These are phyloP conservation scores for Synergus umbraculus DNA, from an alignment of 2,888 invertebrate genomes.

Conservation along the genomic window DNA sequence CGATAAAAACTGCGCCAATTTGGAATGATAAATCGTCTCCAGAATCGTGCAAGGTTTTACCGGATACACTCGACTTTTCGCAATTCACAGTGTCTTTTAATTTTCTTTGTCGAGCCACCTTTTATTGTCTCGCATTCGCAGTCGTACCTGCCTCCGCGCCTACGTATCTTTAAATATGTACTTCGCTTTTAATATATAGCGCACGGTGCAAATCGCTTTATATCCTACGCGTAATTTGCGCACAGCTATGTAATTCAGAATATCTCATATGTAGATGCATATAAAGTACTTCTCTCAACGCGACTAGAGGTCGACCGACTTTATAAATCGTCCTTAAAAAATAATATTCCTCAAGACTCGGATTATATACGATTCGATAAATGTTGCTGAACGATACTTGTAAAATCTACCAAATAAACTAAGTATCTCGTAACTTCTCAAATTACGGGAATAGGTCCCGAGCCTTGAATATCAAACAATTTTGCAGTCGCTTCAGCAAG, in stretches of 20 bases:
- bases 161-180: conserved; percentile 38
- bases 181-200: conserved; percentile 32
- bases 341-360: conserved; percentile 8
- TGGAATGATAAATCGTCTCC: conserved; percentile 30
- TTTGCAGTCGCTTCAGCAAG: neutral
- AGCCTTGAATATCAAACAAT: neutral
- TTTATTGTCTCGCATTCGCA: conserved; percentile 25
- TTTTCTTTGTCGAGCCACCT: conserved; percentile 19
- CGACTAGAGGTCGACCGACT: conserved; percentile 28
- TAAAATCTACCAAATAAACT: conserved; percentile 36
- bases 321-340: conserved; percentile 40
- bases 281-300: conserved; percentile 28
- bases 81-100: conserved; percentile 18
- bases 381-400: conserved; percentile 14
- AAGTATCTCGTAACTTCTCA: conserved; percentile 10
- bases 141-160: conserved; percentile 24
- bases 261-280: conserved; percentile 9
- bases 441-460: conserved; percentile 16
- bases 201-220: conserved; percentile 37
- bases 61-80: conserved; percentile 35
- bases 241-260: conserved; percentile 24
- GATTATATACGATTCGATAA: conserved; percentile 14
- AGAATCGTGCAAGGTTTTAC: neutral
- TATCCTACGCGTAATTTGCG: conserved; percentile 41
- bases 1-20: conserved; percentile 32